phyloP scores from a whole-genome alignment of 2,888 invertebrate species.

The Furcula furcula region DNA sequence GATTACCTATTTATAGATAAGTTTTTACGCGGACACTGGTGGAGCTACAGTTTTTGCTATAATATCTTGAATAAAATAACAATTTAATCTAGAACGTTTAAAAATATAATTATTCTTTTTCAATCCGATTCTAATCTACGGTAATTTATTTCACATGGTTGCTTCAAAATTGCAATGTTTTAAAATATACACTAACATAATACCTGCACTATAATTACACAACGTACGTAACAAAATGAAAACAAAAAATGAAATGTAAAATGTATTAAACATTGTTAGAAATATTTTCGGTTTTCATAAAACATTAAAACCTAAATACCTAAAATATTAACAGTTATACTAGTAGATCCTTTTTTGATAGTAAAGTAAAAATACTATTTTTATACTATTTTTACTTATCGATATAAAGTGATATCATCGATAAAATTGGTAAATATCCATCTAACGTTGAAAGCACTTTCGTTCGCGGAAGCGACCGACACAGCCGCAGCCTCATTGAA shows the following conservation, averaged over 20 bases:
- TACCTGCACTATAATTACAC: too few species aligned
- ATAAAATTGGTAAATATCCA: slow-evolving; percentile 26
- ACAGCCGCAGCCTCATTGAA: slow-evolving; percentile 52
- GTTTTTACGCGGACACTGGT: slow-evolving; percentile 27
- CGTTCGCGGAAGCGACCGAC: slow-evolving; percentile 63
- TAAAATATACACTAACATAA: too few species aligned
- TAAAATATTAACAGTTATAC: too few species aligned
- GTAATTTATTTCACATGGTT: slow-evolving; percentile 9
- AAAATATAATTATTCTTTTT: slow-evolving; percentile 12
- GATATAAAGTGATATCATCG: slow-evolving; percentile 5
- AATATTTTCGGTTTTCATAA: too few species aligned
- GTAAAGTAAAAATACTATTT: neutral
- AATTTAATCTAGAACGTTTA: slow-evolving; percentile 17
- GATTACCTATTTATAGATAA: slow-evolving; percentile 47
- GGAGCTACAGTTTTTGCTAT: slow-evolving; percentile 20
- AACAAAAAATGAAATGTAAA: too few species aligned
- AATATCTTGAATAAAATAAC: slow-evolving; percentile 22
- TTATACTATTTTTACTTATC: neutral
- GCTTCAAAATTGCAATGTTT: neutral
- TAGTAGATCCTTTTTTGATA: too few species aligned
- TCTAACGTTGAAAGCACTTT: slow-evolving; percentile 54
- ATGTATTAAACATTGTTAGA: too few species aligned
- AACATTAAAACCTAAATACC: too few species aligned
- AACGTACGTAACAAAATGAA: too few species aligned
- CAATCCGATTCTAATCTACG: slow-evolving; percentile 15